Conservation (phyloP, 2,113 vertebrate genomes). For the Dasyprocta punctata region DNA sequence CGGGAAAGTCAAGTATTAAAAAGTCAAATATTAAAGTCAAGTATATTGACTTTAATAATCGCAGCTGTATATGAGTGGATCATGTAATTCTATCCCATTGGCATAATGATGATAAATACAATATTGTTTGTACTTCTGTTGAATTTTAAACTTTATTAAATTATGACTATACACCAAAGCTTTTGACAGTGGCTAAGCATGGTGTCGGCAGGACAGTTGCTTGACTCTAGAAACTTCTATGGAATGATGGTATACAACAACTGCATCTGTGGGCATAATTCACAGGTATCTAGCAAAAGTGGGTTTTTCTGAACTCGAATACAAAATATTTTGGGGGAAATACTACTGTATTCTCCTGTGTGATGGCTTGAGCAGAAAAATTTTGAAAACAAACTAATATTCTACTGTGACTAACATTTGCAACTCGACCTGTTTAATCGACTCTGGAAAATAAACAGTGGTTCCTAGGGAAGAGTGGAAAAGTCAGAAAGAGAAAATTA, state of each 20-base stretch:
- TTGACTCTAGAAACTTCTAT: conserved; percentile 11
- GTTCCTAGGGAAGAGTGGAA: conserved; percentile 40
- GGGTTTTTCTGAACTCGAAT: conserved; percentile 32
- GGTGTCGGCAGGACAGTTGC: background rate
- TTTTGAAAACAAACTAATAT: background rate
- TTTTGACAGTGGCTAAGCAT: conserved; percentile 22
- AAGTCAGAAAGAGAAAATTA: conserved; percentile 72
- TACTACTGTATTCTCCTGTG: conserved; percentile 2
- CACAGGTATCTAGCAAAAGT: conserved; percentile 61
- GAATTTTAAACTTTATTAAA: background rate
- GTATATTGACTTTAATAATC: background rate
- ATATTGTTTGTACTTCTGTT: background rate
- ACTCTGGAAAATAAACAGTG: conserved; percentile 58
- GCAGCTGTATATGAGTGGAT: background rate
- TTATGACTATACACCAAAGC: background rate
- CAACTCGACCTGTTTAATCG: background rate
- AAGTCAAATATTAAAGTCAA: too few species aligned
- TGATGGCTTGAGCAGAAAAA: background rate
- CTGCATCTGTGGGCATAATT: conserved; percentile 12
- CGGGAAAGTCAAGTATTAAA: background rate
- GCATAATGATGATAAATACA: background rate
- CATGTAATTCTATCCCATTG: background rate
- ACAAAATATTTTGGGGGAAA: conserved; percentile 53
- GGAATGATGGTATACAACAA: background rate
- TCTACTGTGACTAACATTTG: conserved; percentile 47